These are phyloP conservation scores for Esox lucius DNA, from an alignment of 2,797 vertebrate genomes.

Conservation along the genomic window DNA sequence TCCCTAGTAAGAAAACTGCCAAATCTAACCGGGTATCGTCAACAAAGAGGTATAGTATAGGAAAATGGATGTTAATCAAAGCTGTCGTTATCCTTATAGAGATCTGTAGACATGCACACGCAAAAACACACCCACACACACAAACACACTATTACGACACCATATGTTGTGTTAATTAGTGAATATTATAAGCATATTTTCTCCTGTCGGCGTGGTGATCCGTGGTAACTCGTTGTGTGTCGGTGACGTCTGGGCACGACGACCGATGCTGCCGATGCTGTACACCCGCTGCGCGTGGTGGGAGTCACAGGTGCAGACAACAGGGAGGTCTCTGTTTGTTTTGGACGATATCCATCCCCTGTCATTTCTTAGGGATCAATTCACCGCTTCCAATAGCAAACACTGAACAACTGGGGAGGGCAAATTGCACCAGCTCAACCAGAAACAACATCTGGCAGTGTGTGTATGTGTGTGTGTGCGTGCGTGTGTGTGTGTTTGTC, in stretches of 20 bases:
- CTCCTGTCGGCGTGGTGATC: no score
- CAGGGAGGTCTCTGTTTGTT: neutral
- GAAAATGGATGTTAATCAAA: no score
- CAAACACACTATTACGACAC: neutral
- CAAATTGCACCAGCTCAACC: slow-evolving; percentile 32
- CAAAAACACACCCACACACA: neutral
- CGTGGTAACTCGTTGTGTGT: no score
- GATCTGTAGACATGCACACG: no score
- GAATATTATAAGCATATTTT: no score
- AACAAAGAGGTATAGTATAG: no score
- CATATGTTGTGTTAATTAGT: neutral
- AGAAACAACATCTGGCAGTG: slow-evolving; percentile 11
- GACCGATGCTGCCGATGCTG: no score
- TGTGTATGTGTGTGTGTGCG: neutral
- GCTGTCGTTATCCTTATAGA: no score
- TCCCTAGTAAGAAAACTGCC: no score
- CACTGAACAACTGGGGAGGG: slow-evolving; percentile 5
- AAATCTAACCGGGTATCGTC: no score
- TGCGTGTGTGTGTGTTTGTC: neutral
- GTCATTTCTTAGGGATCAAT: neutral
- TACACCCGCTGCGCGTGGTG: neutral
- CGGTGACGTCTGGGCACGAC: no score
- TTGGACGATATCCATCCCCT: neutral
- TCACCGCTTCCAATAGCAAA: neutral
- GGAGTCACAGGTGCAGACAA: neutral